Evolutionary conservation across 1,140 invertebrate species (phyloP).

Genomic region (Brachionus calyciflorus): DNA sequence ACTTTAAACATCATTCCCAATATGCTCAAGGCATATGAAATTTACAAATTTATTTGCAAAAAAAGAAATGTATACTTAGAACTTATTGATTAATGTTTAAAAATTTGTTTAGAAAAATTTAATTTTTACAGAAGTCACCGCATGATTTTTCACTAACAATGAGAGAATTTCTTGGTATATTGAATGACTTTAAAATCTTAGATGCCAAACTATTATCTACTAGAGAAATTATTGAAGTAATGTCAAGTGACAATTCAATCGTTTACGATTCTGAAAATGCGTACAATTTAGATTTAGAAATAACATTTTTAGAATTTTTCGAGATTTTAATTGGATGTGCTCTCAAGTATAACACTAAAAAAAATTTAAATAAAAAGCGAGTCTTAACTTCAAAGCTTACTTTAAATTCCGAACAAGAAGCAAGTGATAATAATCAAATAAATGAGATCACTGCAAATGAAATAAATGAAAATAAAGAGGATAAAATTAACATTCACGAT

Average conservation of each 20-base stretch:
- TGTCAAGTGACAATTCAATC: conserved; percentile 55
- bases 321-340: conserved; percentile 60
- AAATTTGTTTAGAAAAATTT: conserved; percentile 52
- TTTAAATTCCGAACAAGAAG: not conserved
- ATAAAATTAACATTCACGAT: not conserved
- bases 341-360: not conserved
- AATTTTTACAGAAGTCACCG: too few species aligned
- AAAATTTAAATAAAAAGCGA: not conserved
- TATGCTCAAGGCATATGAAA: conserved; percentile 56
- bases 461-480: not conserved
- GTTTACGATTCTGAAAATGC: conserved; percentile 55
- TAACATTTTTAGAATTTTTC: conserved; percentile 60
- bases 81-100: conserved; percentile 17
- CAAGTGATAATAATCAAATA: not conserved
- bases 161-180: conserved; percentile 54
- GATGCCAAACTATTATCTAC: conserved; percentile 55
- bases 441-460: not conserved
- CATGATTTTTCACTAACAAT: conserved; percentile 56
- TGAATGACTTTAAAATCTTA: conserved; percentile 56
- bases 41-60: conserved; percentile 53
- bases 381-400: not conserved
- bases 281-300: conserved; percentile 60
- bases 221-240: conserved; percentile 53
- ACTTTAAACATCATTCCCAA: conserved; percentile 57
- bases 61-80: conserved; percentile 51